Percentiles rank a stretch among this genome's conserved stretches.
These are phyloP conservation scores for Dinomys branickii DNA, from an alignment of 2,113 vertebrate genomes.

Conservation along the genomic window DNA sequence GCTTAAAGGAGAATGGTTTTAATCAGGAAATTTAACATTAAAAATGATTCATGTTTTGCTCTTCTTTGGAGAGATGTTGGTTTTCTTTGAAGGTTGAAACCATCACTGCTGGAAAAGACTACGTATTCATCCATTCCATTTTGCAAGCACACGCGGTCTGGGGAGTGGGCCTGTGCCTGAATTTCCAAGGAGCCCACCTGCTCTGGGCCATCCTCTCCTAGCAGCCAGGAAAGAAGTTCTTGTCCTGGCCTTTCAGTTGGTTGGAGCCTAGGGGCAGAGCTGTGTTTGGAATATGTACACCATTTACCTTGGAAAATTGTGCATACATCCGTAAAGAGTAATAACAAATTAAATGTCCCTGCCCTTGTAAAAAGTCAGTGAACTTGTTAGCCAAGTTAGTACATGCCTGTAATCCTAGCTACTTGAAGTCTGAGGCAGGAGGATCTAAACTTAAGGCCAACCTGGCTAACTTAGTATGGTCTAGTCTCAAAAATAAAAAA, in stretches of 20 bases:
- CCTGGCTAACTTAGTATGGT: neutral
- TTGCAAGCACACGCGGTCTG: neutral
- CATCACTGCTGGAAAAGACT: neutral
- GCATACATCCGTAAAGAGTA: neutral
- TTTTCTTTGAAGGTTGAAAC: constrained; percentile 27
- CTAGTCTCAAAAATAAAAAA: neutral
- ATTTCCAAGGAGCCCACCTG: neutral
- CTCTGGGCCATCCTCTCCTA: neutral
- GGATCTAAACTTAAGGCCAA: neutral
- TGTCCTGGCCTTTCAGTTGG: neutral
- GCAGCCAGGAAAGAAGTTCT: neutral
- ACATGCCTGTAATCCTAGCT: neutral
- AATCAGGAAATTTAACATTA: constrained; percentile 7
- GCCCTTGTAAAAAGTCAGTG: neutral
- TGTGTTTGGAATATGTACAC: neutral
- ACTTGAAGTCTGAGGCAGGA: neutral
- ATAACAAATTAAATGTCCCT: neutral
- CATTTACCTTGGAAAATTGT: neutral
- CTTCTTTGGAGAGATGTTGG: neutral
- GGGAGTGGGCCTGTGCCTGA: neutral
- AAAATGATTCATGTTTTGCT: neutral
- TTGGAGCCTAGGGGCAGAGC: neutral
- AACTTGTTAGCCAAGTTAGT: neutral
- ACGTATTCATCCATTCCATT: neutral
- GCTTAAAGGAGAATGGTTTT: constrained; percentile 29